Evolutionary conservation across 2,797 vertebrate species (phyloP).

Genomic region (Danio albolineatus): DNA sequence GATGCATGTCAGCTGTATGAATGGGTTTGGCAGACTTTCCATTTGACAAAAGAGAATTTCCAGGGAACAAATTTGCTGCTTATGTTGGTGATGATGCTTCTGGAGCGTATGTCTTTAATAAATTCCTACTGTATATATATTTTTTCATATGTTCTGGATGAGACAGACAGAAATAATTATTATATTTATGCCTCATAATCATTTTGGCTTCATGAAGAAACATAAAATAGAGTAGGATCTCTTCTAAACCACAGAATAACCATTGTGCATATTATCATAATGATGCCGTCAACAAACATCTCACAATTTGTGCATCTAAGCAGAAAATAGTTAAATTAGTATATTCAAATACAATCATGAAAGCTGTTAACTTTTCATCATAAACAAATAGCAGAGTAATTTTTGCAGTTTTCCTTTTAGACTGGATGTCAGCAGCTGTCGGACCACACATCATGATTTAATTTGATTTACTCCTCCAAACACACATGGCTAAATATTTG

Average conservation of each 20-base stretch:
- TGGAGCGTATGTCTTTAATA: background rate
- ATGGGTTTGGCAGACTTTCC: background rate
- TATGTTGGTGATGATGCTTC: background rate
- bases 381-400: slow-evolving; percentile 1
- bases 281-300: background rate
- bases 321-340: background rate
- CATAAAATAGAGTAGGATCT: background rate
- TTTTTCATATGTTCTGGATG: background rate
- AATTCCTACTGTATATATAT: background rate
- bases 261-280: background rate
- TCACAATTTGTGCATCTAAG: background rate
- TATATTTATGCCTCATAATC: background rate
- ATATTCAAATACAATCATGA: background rate
- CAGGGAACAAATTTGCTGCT: background rate
- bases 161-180: background rate
- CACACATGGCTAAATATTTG: slow-evolving; percentile 51
- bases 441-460: background rate
- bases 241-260: background rate
- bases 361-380: background rate
- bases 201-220: background rate
- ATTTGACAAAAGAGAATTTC: background rate
- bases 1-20: background rate
- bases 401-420: background rate
- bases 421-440: background rate
- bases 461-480: background rate